Evolutionary conservation across 2,888 invertebrate genomes (phyloP), one percentile per base, ranked within the genome.

Genomic region (Caenorhabditis sp.): DNA sequence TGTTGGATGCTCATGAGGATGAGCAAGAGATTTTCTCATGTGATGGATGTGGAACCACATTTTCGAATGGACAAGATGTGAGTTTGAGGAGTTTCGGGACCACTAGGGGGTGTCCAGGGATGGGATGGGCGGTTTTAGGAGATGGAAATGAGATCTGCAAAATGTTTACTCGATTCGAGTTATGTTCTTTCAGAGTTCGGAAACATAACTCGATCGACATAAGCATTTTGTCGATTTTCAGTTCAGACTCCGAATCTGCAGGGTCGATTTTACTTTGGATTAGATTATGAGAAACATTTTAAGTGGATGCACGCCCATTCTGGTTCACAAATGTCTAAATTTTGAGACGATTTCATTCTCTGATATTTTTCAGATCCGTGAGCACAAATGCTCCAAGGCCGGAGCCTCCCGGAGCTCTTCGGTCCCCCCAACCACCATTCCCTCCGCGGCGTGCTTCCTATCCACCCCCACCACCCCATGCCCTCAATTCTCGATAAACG

Each of bases 41-140:
- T 73, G 87, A 87, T 47, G 70, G 56, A n/a, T 88, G 88, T 47
- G 58, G 80, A 10, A 70, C 74, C 2, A 54, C 84, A 8, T 87
- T 86, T 69, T 79, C 81, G 2, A 82, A 80, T 54, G 69, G 87
- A 44, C 85, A 86, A 35, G 84, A 86, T 70, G 88, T 86, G 10
- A 77, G 82, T 28, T 44, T 16, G 6, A 12, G 38, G 38, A 31
- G 7, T 31, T 31, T 31, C 7, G 31, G 7, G n/a, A n/a, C n/a
- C n/a, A n/a, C n/a, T n/a, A n/a, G n/a, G n/a, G n/a, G n/a, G n/a
- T n/a, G n/a, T n/a, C n/a, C n/a, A n/a, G n/a, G n/a, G n/a, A n/a
- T n/a, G n/a, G n/a, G n/a, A n/a, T n/a, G n/a, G n/a, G n/a, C n/a
- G n/a, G n/a, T n/a, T n/a, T n/a, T n/a, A n/a, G n/a, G n/a, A n/a